These are phyloP conservation scores for Palythoa grandiflora DNA, from an alignment of 92 coral and sea anemone genomes.

Conservation along the genomic window DNA sequence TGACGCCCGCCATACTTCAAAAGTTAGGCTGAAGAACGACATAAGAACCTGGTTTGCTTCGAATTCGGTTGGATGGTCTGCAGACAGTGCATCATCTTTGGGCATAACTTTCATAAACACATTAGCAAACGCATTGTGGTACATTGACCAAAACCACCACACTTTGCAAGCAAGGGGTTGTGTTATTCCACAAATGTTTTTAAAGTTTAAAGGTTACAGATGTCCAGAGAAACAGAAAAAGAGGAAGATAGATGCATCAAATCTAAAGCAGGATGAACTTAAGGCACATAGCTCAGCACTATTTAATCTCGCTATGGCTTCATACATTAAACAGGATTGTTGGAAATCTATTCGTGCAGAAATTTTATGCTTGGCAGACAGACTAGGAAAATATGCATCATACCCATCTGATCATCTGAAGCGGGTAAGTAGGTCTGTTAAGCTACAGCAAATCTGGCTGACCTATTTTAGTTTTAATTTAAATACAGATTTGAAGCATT, in stretches of 20 bases:
- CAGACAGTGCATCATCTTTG: background rate
- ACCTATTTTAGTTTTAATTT: background rate
- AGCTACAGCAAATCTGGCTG: background rate
- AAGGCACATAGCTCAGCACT: background rate
- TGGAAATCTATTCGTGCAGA: background rate
- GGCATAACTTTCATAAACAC: slow-evolving; percentile 7
- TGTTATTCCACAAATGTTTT: background rate
- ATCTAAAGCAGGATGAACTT: background rate
- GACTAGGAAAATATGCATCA: background rate
- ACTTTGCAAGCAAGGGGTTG: slow-evolving; percentile 27
- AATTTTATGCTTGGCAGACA: background rate
- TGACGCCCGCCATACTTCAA: background rate
- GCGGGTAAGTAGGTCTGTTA: background rate
- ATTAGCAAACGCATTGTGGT: slow-evolving; percentile 14
- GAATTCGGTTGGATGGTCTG: background rate
- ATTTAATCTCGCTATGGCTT: background rate
- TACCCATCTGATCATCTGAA: background rate
- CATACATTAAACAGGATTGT: background rate
- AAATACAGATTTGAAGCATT: background rate
- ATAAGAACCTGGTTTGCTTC: background rate
- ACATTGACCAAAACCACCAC: slow-evolving; percentile 39
- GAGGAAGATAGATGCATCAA: background rate
- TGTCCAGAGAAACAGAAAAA: background rate
- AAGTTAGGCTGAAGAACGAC: slow-evolving; percentile 2
- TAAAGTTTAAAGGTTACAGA: background rate